Conservation (phyloP, 2,113 vertebrate genomes). For the Dolichotis patagonum region DNA sequence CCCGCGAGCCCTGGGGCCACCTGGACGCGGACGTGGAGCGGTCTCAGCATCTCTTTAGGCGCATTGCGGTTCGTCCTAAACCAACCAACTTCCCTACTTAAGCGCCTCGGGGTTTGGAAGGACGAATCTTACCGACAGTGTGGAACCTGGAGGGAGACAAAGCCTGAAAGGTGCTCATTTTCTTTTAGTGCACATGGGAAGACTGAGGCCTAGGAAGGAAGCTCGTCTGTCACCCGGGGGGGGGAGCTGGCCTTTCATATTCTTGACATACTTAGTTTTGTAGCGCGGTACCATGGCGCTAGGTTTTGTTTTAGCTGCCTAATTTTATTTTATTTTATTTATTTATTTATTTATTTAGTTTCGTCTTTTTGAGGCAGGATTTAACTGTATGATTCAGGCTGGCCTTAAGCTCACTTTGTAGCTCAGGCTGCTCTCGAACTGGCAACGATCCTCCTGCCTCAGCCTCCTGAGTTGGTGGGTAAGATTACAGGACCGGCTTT, state of each 20-base stretch:
- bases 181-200: not conserved
- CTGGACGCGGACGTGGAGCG: not conserved
- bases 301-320: not conserved
- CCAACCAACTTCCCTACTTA: fast-evolving
- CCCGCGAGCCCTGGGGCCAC: not conserved
- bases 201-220: not conserved
- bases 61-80: not conserved
- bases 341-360: too few species aligned
- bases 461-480: too few species aligned
- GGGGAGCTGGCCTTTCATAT: too few species aligned
- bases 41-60: fast-evolving
- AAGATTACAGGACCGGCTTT: not conserved
- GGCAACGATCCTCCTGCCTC: too few species aligned
- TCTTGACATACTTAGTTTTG: not conserved
- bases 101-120: fast-evolving
- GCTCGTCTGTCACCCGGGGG: not conserved
- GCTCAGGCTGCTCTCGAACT: too few species aligned
- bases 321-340: too few species aligned
- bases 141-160: not conserved
- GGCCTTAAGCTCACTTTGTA: too few species aligned
- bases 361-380: too few species aligned
- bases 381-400: too few species aligned
- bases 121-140: not conserved
- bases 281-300: fast-evolving
- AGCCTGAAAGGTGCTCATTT: not conserved